Evolutionary conservation across 2,113 vertebrate species (phyloP).

Genomic region (Orthonyx spaldingii): DNA sequence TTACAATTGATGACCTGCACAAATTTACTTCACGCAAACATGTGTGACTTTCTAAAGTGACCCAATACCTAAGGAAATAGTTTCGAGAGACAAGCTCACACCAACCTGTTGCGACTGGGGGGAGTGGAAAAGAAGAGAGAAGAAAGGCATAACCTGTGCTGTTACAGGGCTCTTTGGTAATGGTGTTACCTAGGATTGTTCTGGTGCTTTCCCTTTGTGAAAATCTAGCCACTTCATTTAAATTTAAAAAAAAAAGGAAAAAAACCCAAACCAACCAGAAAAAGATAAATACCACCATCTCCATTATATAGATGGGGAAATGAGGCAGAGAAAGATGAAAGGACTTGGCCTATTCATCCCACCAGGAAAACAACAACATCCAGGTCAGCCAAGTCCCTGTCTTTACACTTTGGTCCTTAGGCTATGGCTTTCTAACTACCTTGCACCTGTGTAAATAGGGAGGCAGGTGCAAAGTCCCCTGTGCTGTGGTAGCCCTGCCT

Average conservation of each 20-base stretch:
- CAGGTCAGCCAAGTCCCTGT: background rate
- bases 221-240: background rate
- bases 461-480: background rate
- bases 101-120: background rate
- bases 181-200: background rate
- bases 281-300: background rate
- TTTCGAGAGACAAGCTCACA: background rate
- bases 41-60: background rate
- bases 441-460: constrained; percentile 44
- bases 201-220: background rate
- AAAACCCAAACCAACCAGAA: no score
- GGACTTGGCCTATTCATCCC: constrained; percentile 4
- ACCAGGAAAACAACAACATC: constrained; percentile 23
- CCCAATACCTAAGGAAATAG: background rate
- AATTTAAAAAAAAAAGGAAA: background rate
- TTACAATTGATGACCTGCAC: background rate
- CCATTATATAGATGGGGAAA: constrained; percentile 7
- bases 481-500: background rate
- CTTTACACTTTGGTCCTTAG: background rate
- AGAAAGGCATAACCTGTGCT: background rate
- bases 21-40: background rate
- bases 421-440: background rate
- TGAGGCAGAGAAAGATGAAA: constrained; percentile 42
- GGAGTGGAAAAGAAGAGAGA: background rate
- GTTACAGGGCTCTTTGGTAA: background rate